These are phyloP conservation scores for Zapus hudsonius DNA, from an alignment of 2,113 vertebrate genomes.

Conservation along the genomic window DNA sequence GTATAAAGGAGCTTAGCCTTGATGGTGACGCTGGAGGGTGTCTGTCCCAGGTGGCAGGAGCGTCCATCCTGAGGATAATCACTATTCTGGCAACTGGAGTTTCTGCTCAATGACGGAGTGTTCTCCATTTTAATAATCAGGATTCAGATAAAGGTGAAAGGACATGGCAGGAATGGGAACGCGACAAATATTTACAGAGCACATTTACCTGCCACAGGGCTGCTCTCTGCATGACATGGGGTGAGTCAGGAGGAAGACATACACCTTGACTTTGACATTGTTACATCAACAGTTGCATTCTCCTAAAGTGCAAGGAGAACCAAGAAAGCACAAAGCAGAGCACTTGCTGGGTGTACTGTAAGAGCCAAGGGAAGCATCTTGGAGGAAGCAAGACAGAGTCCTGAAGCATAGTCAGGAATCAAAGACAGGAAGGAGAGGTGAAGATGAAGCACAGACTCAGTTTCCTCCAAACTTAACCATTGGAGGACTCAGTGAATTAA, in stretches of 20 bases:
- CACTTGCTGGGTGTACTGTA: neutral
- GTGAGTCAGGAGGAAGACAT: neutral
- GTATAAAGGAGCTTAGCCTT: neutral
- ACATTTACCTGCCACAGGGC: neutral
- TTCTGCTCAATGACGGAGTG: neutral
- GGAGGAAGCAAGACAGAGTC: neutral
- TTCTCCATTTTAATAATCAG: neutral
- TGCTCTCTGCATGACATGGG: neutral
- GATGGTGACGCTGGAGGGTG: neutral
- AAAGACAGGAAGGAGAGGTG: neutral
- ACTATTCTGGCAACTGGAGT: neutral
- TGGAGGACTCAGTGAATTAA: neutral
- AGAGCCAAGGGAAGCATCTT: neutral
- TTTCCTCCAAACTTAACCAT: conserved; percentile 26
- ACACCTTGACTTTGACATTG: neutral
- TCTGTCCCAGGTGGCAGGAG: neutral
- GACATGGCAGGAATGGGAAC: neutral
- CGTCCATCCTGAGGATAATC: neutral
- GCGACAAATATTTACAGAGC: neutral
- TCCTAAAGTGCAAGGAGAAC: neutral
- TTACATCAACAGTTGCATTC: neutral
- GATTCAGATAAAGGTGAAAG: neutral
- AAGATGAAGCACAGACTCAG: neutral
- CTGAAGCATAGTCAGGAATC: neutral
- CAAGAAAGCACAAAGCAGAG: neutral